Evolutionary conservation across 2,888 invertebrate genomes (phyloP).

Genomic region (Lymantria dispar): DNA sequence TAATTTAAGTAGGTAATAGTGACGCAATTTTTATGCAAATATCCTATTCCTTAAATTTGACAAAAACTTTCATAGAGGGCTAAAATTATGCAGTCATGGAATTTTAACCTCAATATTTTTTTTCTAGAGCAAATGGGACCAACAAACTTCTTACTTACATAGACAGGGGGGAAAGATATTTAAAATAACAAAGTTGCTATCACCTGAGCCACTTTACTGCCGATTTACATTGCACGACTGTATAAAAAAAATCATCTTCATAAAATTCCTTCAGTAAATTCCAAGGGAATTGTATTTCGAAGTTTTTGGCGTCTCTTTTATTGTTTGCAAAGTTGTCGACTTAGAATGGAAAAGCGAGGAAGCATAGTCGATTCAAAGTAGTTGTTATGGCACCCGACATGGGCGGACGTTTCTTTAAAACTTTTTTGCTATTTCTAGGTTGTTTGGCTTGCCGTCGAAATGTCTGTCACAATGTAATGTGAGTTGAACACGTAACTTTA

Average conservation of each 20-base stretch:
- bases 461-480: conserved; percentile 14
- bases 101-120: too few relatives aligned
- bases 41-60: too few relatives aligned
- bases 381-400: conserved; percentile 34
- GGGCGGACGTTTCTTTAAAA: conserved; percentile 11
- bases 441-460: conserved; percentile 14
- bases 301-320: conserved; percentile 33
- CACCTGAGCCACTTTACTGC: conserved; percentile 13
- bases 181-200: conserved; percentile 26
- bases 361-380: conserved; percentile 35
- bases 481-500: conserved; percentile 6
- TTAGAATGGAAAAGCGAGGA: conserved; percentile 27
- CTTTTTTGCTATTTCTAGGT: conserved; percentile 8
- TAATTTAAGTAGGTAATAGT: too few relatives aligned
- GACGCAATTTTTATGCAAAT: too few relatives aligned
- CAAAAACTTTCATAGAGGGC: too few relatives aligned
- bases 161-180: conserved; percentile 9
- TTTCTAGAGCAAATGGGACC: too few relatives aligned
- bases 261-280: conserved; percentile 50
- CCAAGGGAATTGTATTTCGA: conserved; percentile 33
- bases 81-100: too few relatives aligned
- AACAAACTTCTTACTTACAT: conserved; percentile 3
- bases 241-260: conserved; percentile 40
- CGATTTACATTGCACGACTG: conserved; percentile 12
- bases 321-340: conserved; percentile 26